Base-by-base conservation (phyloP, 2,797 vertebrate species). In the Eidolon dupreanum region DNA sequence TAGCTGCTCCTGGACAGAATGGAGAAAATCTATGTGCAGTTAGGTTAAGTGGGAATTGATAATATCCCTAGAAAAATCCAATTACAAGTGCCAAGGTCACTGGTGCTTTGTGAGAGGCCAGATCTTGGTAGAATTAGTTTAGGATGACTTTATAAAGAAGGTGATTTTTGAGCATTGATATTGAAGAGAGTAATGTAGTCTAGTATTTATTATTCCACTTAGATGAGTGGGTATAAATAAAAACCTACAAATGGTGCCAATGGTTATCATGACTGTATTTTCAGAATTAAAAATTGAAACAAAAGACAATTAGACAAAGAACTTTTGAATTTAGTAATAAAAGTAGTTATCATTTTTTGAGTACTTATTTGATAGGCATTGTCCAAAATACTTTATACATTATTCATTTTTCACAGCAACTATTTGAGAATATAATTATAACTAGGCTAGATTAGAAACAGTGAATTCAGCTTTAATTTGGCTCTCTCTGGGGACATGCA, bases 71-170 rank as follows among this genome's bases (percentile, higher is more conserved):
- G 92, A 77, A 65, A 91, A 95, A 88, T 4, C 53, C 93, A 83
- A 84, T 87, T 90, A n/a, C 51, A 51, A 77, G 65, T 78, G 28
- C 63, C 71, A 38, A 84, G 66, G n/a, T 87, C 89, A 59, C 24
- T 78, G 38, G 84, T 36, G 31, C 16, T 90, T 75, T 87, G 59
- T 61, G 53, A 94, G 65, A 73, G 75, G 31, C 28, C 70, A 83
- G 57, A 51, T 61, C 75, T 95, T 89, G 75, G 53, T 94, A 41
- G 46, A 86, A 89, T 95, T 94, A 78, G 66, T 94, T 95, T 82
- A 65, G 33, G 55, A 63, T 93, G 36, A 74, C 22, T 82, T 87
- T 41, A 82, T 74, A 15, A 85, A 79, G 6, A 59, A 94, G 57
- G 6, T 86, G 75, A 31, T 68, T 31, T 87, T 75, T 87, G 57